Evolutionary conservation across 2,113 vertebrate genomes (phyloP).

Genomic region (Marmota monax): DNA sequence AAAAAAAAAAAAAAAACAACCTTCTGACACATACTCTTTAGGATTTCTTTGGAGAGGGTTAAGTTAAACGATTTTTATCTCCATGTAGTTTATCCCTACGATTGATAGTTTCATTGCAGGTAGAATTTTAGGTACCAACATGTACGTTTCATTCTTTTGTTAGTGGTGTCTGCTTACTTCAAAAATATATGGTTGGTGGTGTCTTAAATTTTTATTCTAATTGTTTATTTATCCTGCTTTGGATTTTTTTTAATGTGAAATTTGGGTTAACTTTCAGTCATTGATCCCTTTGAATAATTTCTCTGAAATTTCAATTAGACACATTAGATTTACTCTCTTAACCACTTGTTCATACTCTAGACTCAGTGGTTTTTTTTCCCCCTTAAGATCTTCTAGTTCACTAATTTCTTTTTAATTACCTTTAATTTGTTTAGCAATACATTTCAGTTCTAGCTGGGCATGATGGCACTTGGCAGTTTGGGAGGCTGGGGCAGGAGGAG

Average conservation of each 20-base stretch:
- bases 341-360: neutral
- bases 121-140: neutral
- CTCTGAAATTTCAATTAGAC: constrained; percentile 47
- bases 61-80: neutral
- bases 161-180: neutral
- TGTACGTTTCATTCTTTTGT: constrained; percentile 4
- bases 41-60: neutral
- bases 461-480: too few relatives aligned
- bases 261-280: neutral
- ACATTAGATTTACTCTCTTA: neutral
- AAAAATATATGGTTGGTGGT: neutral
- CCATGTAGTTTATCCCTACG: neutral
- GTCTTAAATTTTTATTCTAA: neutral
- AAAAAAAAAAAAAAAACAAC: too few relatives aligned
- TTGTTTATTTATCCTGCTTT: neutral
- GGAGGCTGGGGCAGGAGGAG: too few relatives aligned
- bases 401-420: neutral
- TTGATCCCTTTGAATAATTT: constrained; percentile 26
- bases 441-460: neutral
- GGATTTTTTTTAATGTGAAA: neutral
- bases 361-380: neutral
- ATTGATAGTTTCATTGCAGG: neutral
- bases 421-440: neutral
- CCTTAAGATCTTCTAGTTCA: neutral
- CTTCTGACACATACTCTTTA: neutral